Evolutionary conservation across 2,113 vertebrate genomes (phyloP).

Genomic region (Amia ocellicauda): DNA sequence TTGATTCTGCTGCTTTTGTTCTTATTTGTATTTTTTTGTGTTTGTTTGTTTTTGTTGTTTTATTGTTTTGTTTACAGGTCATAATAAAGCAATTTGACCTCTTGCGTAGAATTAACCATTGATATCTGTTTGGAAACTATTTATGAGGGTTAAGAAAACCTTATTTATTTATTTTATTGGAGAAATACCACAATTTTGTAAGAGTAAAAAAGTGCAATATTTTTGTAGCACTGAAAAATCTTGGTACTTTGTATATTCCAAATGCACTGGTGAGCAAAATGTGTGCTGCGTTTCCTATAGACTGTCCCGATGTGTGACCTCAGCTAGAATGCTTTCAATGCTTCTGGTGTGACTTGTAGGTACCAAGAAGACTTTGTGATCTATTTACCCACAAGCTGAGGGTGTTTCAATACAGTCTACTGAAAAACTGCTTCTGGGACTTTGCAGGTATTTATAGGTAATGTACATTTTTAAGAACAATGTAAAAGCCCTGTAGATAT

Average conservation of each 20-base stretch:
- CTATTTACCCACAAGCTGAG: slow-evolving; percentile 6
- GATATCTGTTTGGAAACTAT: neutral
- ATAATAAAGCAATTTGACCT: neutral
- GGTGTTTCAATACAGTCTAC: neutral
- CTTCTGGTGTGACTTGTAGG: neutral
- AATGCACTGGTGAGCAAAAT: slow-evolving; percentile 18
- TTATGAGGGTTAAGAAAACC: slow-evolving; percentile 3
- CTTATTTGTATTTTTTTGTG: neutral
- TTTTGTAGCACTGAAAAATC: slow-evolving; percentile 53
- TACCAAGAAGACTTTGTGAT: neutral
- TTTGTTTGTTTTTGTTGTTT: neutral
- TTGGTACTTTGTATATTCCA: slow-evolving; percentile 46
- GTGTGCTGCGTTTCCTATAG: slow-evolving; percentile 9
- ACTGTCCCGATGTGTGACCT: slow-evolving; percentile 7
- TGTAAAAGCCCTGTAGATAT: slow-evolving; percentile 16
- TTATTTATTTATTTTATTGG: slow-evolving; percentile 61
- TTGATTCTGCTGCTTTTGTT: neutral
- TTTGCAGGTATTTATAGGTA: neutral
- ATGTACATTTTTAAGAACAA: neutral
- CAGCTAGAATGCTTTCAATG: neutral
- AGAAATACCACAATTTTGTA: slow-evolving; percentile 53
- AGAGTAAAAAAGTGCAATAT: slow-evolving; percentile 62
- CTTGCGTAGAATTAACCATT: neutral
- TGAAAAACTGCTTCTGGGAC: slow-evolving; percentile 7
- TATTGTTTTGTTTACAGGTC: neutral